Evolutionary conservation across 2,113 vertebrate genomes (phyloP).

Genomic region (Lucifuga dentata): DNA sequence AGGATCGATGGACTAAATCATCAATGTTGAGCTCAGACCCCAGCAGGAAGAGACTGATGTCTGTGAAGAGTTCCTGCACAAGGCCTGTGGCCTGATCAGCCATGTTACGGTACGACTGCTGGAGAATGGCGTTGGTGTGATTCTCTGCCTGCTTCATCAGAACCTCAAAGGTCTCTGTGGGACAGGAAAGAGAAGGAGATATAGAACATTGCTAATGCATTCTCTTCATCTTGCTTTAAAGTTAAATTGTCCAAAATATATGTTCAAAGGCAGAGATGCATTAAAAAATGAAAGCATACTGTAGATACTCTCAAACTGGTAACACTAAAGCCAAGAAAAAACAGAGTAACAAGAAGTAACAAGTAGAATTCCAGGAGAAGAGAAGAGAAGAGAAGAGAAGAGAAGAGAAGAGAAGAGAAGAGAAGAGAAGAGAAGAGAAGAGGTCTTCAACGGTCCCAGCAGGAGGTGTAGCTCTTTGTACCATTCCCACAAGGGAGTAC

Average conservation of each 20-base stretch:
- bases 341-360: too few relatives aligned
- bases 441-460: conserved; percentile 30
- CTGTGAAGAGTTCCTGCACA: conserved; percentile 87
- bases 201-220: conserved; percentile 6
- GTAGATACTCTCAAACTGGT: too few relatives aligned
- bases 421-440: conserved; percentile 15
- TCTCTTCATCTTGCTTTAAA: conserved; percentile 9
- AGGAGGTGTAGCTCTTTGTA: conserved; percentile 19
- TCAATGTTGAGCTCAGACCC: conserved; percentile 85
- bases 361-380: too few relatives aligned
- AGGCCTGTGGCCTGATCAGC: conserved; percentile 74
- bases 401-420: conserved; percentile 22
- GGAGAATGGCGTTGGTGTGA: conserved; percentile 84
- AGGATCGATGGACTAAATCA: conserved; percentile 87
- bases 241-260: neutral
- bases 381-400: conserved; percentile 4
- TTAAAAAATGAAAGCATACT: neutral
- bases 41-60: conserved; percentile 88
- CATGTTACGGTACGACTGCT: conserved; percentile 80
- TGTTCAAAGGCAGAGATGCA: neutral
- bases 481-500: conserved; percentile 13
- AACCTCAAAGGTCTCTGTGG: conserved; percentile 86
- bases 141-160: conserved; percentile 88
- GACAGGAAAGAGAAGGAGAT: conserved; percentile 21
- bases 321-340: too few relatives aligned